Evolutionary conservation across 2,113 vertebrate species (phyloP).

Genomic region (Aspiorhynchus laticeps): DNA sequence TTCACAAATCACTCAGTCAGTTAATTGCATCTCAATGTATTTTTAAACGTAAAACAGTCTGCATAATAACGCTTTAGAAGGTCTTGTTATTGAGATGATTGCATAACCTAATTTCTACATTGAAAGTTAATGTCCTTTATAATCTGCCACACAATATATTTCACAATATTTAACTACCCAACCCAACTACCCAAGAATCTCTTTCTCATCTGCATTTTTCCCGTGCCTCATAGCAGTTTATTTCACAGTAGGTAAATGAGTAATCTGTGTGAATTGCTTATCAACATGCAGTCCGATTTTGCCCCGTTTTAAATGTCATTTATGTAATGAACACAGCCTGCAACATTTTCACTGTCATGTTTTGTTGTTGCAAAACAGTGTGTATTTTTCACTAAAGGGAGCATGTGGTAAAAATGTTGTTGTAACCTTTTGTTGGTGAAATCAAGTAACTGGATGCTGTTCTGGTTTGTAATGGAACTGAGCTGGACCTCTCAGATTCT

Average conservation of each 20-base stretch:
- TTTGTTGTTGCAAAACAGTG: not conserved
- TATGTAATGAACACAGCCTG: not conserved
- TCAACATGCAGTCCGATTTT: not conserved
- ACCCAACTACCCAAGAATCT: not conserved
- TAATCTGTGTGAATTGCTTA: not conserved
- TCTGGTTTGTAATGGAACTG: not conserved
- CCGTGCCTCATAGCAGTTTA: not conserved
- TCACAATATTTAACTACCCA: not conserved
- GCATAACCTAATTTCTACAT: not conserved
- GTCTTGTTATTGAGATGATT: not conserved
- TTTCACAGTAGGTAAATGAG: not conserved
- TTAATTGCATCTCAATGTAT: not conserved
- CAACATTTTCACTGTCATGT: not conserved
- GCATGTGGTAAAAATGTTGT: not conserved
- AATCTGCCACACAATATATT: not conserved
- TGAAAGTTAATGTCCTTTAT: not conserved
- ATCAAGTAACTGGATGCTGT: not conserved
- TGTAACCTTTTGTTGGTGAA: not conserved
- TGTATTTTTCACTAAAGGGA: not conserved
- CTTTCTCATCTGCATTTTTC: not conserved
- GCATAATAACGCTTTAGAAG: not conserved
- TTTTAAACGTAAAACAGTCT: not conserved
- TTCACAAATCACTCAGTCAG: not conserved
- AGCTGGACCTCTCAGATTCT: not conserved
- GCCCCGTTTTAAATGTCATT: not conserved